Conservation (phyloP, 2,888 invertebrate genomes). For the Linnaemya tessellans region DNA sequence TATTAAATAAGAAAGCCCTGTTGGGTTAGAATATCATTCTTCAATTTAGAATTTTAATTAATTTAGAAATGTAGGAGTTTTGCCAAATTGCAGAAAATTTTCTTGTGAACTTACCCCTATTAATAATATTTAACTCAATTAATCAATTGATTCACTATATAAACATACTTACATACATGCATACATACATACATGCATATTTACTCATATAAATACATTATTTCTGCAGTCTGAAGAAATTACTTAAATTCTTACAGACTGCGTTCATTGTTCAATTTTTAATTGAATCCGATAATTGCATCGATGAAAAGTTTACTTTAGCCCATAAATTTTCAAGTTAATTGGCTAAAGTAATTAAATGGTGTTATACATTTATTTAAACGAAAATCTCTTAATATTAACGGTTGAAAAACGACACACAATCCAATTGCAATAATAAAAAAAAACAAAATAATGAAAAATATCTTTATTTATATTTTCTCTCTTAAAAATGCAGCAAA, state of each 20-base stretch:
- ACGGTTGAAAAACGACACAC: background rate
- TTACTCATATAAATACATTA: background rate
- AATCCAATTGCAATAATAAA: conserved; percentile 12
- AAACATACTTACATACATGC: too few species aligned
- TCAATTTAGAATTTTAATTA: too few species aligned
- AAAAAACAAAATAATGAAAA: conserved; percentile 5
- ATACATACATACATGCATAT: too few species aligned
- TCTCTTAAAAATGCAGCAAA: background rate
- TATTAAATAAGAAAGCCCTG: too few species aligned
- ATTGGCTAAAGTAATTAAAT: conserved; percentile 4
- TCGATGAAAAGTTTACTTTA: conserved; percentile 1
- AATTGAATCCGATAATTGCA: background rate
- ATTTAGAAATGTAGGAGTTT: too few species aligned
- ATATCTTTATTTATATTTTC: background rate
- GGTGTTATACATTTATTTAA: conserved; percentile 18
- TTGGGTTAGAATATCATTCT: too few species aligned
- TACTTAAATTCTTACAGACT: background rate
- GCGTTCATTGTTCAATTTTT: conserved; percentile 1
- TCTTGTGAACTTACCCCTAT: too few species aligned
- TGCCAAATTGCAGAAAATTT: too few species aligned
- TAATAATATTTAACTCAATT: too few species aligned
- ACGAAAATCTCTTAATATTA: background rate
- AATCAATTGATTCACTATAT: too few species aligned
- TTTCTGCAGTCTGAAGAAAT: background rate
- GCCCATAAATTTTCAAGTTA: conserved; percentile 8